Conservation (phyloP, 2,888 invertebrate genomes). For the Tetropium fuscum region DNA sequence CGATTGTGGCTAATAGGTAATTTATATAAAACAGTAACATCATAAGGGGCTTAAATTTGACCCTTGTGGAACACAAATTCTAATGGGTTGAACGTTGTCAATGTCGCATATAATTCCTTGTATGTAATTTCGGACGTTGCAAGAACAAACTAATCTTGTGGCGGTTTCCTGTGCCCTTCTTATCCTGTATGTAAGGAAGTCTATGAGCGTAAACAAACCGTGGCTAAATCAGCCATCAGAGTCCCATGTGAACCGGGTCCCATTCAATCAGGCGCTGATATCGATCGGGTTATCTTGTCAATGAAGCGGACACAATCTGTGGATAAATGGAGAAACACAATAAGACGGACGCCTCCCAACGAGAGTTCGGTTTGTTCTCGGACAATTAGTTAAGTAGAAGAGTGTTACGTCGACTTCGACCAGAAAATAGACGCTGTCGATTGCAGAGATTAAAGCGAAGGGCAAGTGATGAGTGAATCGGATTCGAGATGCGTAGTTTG, state of each 20-base stretch:
- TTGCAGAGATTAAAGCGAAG: neutral
- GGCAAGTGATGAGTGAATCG: too few species aligned
- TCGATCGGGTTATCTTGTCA: slow-evolving; percentile 48
- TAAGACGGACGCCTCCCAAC: slow-evolving; percentile 21
- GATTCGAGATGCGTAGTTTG: too few species aligned
- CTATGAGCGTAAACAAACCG: slow-evolving; percentile 55
- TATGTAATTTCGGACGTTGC: too few species aligned
- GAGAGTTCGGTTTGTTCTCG: slow-evolving; percentile 16
- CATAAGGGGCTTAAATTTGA: too few species aligned
- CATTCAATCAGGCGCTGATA: slow-evolving; percentile 57
- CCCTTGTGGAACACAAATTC: too few species aligned
- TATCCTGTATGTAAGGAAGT: slow-evolving; percentile 29
- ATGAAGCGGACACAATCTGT: slow-evolving; percentile 34
- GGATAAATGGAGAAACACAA: slow-evolving; percentile 23
- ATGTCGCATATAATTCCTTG: too few species aligned
- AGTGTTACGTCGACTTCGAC: neutral
- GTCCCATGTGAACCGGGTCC: slow-evolving; percentile 58
- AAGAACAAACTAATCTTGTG: too few species aligned
- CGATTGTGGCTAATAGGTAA: too few species aligned
- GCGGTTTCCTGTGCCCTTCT: neutral
- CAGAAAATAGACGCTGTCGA: neutral
- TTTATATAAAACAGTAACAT: too few species aligned
- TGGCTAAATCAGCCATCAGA: slow-evolving; percentile 52
- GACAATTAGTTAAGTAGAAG: slow-evolving; percentile 22
- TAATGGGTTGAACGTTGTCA: too few species aligned